Evolutionary conservation across 1,140 invertebrate species (phyloP).

Genomic region (Protaetia brevitarsis): DNA sequence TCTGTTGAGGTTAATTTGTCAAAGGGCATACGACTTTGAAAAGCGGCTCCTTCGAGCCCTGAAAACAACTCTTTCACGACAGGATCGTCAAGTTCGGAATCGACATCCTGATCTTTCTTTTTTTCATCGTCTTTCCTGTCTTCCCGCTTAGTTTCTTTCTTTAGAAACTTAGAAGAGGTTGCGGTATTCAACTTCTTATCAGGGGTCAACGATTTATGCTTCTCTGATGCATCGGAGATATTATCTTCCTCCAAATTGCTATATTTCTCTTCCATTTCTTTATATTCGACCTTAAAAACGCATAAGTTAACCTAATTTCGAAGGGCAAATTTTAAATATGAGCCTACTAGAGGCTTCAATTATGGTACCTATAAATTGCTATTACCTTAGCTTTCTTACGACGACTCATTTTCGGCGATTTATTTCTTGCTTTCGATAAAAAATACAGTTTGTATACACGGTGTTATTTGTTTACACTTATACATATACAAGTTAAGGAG

Average conservation of each 20-base stretch:
- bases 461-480: conserved; percentile 8
- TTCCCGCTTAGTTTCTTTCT: conserved; percentile 52
- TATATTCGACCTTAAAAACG: conserved; percentile 59
- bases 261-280: conserved; percentile 67
- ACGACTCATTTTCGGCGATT: conserved; percentile 56
- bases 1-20: conserved; percentile 94
- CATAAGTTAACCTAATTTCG: neutral
- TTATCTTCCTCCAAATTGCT: conserved; percentile 62
- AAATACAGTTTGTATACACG: neutral
- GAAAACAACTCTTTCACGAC: conserved; percentile 48
- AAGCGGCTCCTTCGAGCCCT: conserved; percentile 87
- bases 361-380: neutral
- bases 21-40: conserved; percentile 89
- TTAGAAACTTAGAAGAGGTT: conserved; percentile 46
- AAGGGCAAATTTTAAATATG: neutral
- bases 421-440: neutral
- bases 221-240: conserved; percentile 62
- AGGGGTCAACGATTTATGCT: conserved; percentile 54
- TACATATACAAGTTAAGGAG: no score
- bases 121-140: conserved; percentile 51
- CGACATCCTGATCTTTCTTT: conserved; percentile 53
- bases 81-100: conserved; percentile 47
- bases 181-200: conserved; percentile 46
- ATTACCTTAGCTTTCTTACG: conserved; percentile 63
- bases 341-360: neutral